phyloP scores from a whole-genome alignment of 2,113 vertebrate genomes.

The Enhydra lutris region DNA sequence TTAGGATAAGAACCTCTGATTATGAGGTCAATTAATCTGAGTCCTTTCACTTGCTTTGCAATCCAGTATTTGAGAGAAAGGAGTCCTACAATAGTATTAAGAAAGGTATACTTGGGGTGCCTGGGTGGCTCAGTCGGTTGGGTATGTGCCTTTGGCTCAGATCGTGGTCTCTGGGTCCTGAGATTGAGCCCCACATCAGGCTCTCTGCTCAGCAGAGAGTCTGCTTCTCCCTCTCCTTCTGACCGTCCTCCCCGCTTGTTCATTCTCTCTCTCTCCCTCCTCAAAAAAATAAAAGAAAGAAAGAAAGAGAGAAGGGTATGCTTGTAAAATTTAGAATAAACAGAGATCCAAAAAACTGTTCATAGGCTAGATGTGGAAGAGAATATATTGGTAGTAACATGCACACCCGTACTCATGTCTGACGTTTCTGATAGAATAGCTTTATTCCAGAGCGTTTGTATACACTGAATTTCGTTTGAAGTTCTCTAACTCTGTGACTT shows the following conservation, averaged over 20 bases:
- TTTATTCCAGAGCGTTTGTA: background rate
- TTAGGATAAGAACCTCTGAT: background rate
- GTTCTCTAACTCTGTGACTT: background rate
- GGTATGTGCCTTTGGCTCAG: no score
- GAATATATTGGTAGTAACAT: background rate
- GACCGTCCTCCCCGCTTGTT: no score
- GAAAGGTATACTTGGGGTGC: background rate
- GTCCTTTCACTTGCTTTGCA: background rate
- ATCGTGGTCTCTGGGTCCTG: no score
- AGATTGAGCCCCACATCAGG: no score
- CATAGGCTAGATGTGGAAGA: background rate
- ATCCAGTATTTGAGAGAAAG: background rate
- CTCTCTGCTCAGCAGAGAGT: no score
- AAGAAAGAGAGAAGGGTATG: background rate
- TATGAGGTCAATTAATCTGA: background rate
- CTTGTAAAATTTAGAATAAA: background rate
- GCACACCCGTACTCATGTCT: background rate
- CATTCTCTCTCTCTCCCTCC: no score
- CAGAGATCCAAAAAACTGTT: background rate
- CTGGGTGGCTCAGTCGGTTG: no score
- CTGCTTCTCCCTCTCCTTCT: no score
- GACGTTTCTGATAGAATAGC: background rate
- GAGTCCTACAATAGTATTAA: background rate
- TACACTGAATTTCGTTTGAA: background rate
- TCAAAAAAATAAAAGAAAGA: no score